These are phyloP conservation scores for Thera britannica DNA, from an alignment of 2,888 invertebrate genomes.

Conservation along the genomic window DNA sequence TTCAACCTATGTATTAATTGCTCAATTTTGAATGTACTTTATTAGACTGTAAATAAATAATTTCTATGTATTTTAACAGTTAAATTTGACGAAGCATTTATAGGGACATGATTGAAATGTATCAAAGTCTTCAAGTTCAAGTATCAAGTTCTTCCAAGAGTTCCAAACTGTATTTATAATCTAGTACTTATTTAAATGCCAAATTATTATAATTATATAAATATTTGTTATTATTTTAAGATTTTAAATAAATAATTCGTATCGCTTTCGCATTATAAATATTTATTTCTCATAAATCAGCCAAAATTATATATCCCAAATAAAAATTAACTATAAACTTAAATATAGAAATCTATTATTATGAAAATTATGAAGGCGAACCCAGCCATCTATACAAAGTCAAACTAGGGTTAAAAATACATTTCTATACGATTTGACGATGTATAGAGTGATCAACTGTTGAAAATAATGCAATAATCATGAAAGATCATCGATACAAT, in stretches of 20 bases:
- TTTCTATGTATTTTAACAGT: neutral
- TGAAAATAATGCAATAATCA: conserved; percentile 16
- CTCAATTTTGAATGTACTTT: conserved; percentile 6
- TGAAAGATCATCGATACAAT: conserved; percentile 38
- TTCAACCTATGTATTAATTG: neutral
- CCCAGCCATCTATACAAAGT: conserved; percentile 41
- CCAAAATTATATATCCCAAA: conserved; percentile 80
- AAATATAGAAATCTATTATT: conserved; percentile 66
- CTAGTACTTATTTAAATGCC: conserved; percentile 4
- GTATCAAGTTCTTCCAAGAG: too few species aligned
- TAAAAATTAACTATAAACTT: conserved; percentile 78
- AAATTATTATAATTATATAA: conserved; percentile 6
- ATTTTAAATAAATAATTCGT: conserved; percentile 52
- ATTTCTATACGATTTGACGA: conserved; percentile 33
- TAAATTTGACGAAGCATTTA: neutral
- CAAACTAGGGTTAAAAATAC: conserved; percentile 36
- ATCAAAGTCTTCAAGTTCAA: too few species aligned
- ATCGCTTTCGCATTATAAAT: conserved; percentile 75
- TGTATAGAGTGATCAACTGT: conserved; percentile 18
- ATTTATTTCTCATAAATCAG: conserved; percentile 79
- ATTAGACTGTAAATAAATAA: neutral
- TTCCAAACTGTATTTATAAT: conserved; percentile 7
- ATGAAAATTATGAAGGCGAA: conserved; percentile 58
- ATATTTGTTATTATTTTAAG: conserved; percentile 31
- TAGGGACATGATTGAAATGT: neutral